phyloP scores from a whole-genome alignment of 2,797 vertebrate genomes.

The Benthosema pterotum region DNA sequence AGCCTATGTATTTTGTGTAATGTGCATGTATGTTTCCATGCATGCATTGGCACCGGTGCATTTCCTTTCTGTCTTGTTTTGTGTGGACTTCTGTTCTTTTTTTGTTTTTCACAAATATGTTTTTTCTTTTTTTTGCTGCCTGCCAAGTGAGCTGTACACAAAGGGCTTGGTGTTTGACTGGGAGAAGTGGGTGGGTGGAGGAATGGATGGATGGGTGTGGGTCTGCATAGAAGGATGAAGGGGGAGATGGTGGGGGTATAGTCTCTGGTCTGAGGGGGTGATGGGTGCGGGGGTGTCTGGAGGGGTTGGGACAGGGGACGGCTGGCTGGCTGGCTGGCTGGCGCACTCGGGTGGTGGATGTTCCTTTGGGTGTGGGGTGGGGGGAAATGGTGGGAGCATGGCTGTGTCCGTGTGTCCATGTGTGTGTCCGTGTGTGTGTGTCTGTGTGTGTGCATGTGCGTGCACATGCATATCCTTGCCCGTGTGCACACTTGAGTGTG shows the following conservation, averaged over 20 bases:
- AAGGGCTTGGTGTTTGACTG: slow-evolving; percentile 75
- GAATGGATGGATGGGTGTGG: slow-evolving; percentile 32
- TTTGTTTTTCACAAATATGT: slow-evolving; percentile 60
- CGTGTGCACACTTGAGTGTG: background rate
- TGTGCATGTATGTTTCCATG: slow-evolving; percentile 2
- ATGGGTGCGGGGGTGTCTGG: slow-evolving; percentile 22
- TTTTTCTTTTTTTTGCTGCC: slow-evolving; percentile 49
- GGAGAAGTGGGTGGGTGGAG: slow-evolving; percentile 55
- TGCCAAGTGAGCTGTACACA: slow-evolving; percentile 65
- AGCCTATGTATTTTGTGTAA: no score
- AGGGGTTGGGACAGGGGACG: slow-evolving; percentile 28
- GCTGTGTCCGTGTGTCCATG: slow-evolving; percentile 24
- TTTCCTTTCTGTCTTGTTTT: slow-evolving; percentile 24
- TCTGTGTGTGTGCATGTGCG: slow-evolving; percentile 31
- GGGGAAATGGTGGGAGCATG: slow-evolving; percentile 48
- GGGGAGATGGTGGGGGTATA: slow-evolving; percentile 42
- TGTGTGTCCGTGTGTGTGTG: slow-evolving; percentile 15
- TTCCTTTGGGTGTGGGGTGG: no score
- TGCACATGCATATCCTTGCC: no score
- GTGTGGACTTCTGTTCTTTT: slow-evolving; percentile 50
- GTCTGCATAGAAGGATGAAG: slow-evolving; percentile 41
- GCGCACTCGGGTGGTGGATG: slow-evolving; percentile 58
- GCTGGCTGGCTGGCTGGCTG: slow-evolving; percentile 55
- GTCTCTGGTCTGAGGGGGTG: slow-evolving; percentile 43
- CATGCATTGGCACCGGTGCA: background rate